Base-by-base conservation (phyloP, 2,113 vertebrate genomes). In the Lamprologus tigripictilis region DNA sequence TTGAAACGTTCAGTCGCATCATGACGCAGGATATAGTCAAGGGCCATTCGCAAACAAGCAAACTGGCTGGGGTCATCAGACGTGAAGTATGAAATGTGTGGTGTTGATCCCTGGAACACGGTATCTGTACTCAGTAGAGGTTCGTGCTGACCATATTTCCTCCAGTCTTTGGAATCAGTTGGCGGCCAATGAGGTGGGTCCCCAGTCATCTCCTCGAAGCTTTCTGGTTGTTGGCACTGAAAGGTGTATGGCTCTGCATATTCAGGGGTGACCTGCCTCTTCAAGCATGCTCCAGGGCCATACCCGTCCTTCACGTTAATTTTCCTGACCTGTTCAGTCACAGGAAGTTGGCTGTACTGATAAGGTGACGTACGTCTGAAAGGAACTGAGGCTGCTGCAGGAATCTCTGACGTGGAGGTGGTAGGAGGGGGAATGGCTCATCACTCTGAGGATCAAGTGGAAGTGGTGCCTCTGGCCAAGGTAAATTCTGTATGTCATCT, bases 21-120 rank as follows among this genome's bases (percentile, higher is more conserved):
- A 9, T 61, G 26, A 31, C 0, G 16, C 58, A 63, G 28, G 0
- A 33, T 33, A 33, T 35, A 0, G 5, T 35, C 58, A 33, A n/a
- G 31, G 4, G 58, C 31, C 1, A 57, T 57, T 57, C 7, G 4
- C 23, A 1, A 57, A 57, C 54, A 2, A 57, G 7, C 0, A 0
- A 57, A 57, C 23, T 14, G 54, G 23, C 23, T 57, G 4, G 12
- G 3, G 54, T 57, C 54, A 28, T 57, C 3, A 57, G 23, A 16
- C 2, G 7, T 28, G 54, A 63, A n/a, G 58, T 63, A 35, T 35
- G 58, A 1, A 63, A 35, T 63, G 17, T 63, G 58, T 11, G 31
- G 17, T 35, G 17, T 63, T 35, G 58, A 0, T 33, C 28, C 57
- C 14, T 0, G 1, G 57, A 1, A 33, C 16, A 33, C 1, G 1